phyloP scores from a whole-genome alignment of 2,113 vertebrate species.

The Gymnobelideus leadbeateri region DNA sequence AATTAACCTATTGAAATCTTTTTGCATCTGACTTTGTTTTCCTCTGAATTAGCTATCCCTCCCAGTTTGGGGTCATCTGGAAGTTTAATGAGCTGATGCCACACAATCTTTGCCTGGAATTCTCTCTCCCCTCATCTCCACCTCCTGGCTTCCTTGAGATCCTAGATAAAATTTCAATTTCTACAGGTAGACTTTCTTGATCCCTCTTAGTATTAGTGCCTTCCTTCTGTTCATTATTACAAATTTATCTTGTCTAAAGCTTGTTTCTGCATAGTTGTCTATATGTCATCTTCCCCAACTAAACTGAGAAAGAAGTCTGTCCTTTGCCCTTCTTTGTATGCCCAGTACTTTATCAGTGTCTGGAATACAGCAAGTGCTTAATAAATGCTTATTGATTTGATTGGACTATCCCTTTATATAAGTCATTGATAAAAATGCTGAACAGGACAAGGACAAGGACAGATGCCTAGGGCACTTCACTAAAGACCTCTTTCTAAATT shows the following conservation, averaged over 20 bases:
- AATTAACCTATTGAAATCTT: background rate
- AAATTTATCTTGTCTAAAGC: background rate
- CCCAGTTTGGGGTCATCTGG: background rate
- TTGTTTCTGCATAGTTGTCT: background rate
- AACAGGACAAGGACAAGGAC: background rate
- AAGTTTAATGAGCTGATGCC: background rate
- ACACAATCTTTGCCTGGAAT: background rate
- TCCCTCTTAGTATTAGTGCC: background rate
- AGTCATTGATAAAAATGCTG: background rate
- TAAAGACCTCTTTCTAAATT: background rate
- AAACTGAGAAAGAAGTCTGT: background rate
- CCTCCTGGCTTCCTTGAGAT: background rate
- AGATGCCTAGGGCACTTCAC: background rate
- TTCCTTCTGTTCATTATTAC: too few relatives aligned
- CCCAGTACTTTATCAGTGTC: background rate
- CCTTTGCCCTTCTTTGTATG: background rate
- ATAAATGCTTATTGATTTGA: background rate
- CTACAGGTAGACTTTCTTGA: background rate
- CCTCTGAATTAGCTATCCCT: background rate
- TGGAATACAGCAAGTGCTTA: background rate
- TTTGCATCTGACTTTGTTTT: background rate
- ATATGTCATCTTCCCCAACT: background rate
- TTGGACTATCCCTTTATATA: background rate
- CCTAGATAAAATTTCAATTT: background rate
- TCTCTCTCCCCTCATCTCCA: background rate